Evolutionary conservation across 2,797 vertebrate genomes (phyloP).

Genomic region (Hemibagrus guttatus): DNA sequence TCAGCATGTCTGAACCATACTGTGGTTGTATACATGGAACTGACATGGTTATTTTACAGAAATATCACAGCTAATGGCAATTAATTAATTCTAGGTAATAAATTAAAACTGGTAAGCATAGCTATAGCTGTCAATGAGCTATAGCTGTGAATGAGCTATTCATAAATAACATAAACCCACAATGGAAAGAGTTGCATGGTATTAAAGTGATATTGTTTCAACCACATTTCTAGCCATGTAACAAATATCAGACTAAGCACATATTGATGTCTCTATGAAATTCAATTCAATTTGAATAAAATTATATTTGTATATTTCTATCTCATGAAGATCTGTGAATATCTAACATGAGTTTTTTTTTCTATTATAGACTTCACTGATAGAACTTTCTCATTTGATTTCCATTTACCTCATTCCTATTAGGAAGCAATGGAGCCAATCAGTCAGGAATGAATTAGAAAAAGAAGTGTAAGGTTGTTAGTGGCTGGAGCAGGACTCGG

Average conservation of each 20-base stretch:
- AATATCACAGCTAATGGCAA: not conserved
- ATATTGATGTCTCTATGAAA: not conserved
- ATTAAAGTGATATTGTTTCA: not conserved
- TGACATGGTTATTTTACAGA: not conserved
- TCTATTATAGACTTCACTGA: not conserved
- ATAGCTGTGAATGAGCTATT: not conserved
- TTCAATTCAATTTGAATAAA: no score
- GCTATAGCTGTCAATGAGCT: not conserved
- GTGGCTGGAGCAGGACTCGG: not conserved
- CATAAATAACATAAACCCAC: not conserved
- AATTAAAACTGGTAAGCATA: not conserved
- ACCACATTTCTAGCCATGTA: not conserved
- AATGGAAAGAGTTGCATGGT: not conserved
- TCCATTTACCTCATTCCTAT: not conserved
- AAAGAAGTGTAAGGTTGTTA: not conserved
- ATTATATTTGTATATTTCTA: not conserved
- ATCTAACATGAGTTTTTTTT: not conserved
- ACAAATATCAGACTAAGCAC: not conserved
- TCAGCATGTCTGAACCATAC: not conserved
- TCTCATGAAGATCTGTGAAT: not conserved
- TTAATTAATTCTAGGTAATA: not conserved
- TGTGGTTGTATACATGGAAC: not conserved
- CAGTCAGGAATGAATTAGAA: not conserved
- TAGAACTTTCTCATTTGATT: not conserved
- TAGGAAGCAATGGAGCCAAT: not conserved